Conservation (phyloP, 92 coral and sea anemone species). For the Heteractis magnifica region DNA sequence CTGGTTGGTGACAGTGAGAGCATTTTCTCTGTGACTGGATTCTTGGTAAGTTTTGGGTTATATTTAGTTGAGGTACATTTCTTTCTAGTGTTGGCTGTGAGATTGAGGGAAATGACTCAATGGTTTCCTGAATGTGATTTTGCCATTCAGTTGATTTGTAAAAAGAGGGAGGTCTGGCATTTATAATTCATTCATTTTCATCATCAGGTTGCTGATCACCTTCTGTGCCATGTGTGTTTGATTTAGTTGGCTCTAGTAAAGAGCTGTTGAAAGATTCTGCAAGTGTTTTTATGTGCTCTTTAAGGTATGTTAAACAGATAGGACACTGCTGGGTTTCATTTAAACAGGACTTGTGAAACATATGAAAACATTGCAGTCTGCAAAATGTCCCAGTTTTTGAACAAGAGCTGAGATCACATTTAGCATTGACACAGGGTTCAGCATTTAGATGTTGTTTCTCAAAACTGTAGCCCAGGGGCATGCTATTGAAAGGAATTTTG, state of each 20-base stretch:
- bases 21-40: no score
- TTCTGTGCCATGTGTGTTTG: background rate
- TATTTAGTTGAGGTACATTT: no score
- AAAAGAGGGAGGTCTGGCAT: background rate
- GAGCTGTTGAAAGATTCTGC: background rate
- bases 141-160: no score
- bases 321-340: background rate
- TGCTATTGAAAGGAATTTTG: background rate
- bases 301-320: background rate
- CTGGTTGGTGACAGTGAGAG: no score
- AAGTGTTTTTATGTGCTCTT: background rate
- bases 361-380: background rate
- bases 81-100: no score
- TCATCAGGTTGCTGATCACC: conserved; percentile 7
- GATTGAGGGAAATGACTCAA: no score
- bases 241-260: conserved; percentile 2
- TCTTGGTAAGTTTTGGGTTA: no score
- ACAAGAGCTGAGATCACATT: background rate
- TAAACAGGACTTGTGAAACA: background rate
- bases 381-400: background rate
- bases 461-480: conserved; percentile 16
- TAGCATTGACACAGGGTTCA: background rate
- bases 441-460: background rate
- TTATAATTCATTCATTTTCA: background rate
- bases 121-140: no score